Percentiles rank a stretch among this genome's conserved stretches.
These are phyloP conservation scores for Elaphurus davidianus DNA, from an alignment of 2,113 vertebrate genomes.

Conservation along the genomic window DNA sequence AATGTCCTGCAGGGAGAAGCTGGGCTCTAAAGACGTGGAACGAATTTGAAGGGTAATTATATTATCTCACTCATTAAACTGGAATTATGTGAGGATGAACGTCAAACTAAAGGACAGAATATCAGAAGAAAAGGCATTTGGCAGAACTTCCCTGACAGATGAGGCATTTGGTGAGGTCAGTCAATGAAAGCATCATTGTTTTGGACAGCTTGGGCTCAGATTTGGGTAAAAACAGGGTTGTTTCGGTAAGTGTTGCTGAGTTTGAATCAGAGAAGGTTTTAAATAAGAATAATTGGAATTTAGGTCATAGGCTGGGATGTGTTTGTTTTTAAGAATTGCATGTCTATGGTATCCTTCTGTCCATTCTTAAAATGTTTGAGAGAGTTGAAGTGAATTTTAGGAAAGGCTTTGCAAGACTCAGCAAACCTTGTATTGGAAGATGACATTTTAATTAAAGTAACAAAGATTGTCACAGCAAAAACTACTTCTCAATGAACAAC, in stretches of 20 bases:
- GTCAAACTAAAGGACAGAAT: not conserved
- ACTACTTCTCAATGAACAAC: not conserved
- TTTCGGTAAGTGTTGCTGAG: not conserved
- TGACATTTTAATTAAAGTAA: not conserved
- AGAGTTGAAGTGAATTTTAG: not conserved
- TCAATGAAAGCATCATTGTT: not conserved
- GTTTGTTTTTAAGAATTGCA: not conserved
- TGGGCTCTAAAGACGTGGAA: not conserved
- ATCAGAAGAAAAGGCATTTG: not conserved
- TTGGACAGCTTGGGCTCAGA: not conserved
- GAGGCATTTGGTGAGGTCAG: not conserved
- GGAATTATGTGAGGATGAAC: not conserved
- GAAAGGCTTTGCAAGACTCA: not conserved
- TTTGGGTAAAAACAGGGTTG: not conserved
- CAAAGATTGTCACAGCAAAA: not conserved
- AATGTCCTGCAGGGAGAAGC: not conserved
- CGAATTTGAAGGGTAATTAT: not conserved
- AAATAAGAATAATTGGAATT: not conserved
- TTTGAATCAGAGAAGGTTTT: not conserved
- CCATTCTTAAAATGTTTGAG: not conserved
- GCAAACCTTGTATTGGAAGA: not conserved
- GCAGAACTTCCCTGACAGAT: not conserved
- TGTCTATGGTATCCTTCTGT: not conserved
- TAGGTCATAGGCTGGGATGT: not conserved
- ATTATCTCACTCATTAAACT: conserved; percentile 1